Evolutionary conservation across 1,140 invertebrate genomes (phyloP), one percentile per base, ranked within the genome.

Genomic region (Drosophila oshimai): DNA sequence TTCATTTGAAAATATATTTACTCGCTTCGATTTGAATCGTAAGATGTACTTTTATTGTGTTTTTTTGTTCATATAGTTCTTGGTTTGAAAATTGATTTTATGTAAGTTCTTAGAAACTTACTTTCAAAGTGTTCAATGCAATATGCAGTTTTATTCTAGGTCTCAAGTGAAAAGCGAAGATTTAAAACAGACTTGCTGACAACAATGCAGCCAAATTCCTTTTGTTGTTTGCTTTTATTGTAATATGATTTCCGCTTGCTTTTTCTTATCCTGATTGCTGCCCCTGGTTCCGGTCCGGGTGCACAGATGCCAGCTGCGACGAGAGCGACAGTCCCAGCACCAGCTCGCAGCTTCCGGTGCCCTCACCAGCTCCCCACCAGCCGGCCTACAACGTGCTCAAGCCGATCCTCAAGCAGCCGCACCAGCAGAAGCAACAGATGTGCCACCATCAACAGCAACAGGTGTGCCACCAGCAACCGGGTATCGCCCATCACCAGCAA

Each of bases 321-420:
- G 89, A 89, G 53, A 86, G 75, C 41, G 89, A 90, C 37, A 74
- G 50, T 0, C 20, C 76, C 7, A 72, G 72, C 61, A 76, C 42
- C 36, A 53, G 61, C 31, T 73, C 72, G 6, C 57, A 80, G 9
- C 57, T 44, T 0, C 65, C 69, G 0, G 75, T 86, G 6, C 80
- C 81, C 1, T 76, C 81, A 15, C 75, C 81, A 4, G 76, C 81
- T 4, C 81, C 80, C 0, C 73, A 73, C n/a, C 81, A 86, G 53
- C 34, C 42, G 58, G 75, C 89, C 18, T 88, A 74, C 28, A 88
- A 77, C 22, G 50, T 89, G 26, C 50, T 90, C 3, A 81, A 78
- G 44, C 89, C 88, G 18, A 89, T 90, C 15, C 67, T 90, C 12
- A 88, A 81, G 60, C 76, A 88, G 60, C 61, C 73, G 4, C 86